Evolutionary conservation across 2,113 vertebrate genomes (phyloP), one percentile per base, ranked within the genome.

Genomic region (Chaetura pelagica): DNA sequence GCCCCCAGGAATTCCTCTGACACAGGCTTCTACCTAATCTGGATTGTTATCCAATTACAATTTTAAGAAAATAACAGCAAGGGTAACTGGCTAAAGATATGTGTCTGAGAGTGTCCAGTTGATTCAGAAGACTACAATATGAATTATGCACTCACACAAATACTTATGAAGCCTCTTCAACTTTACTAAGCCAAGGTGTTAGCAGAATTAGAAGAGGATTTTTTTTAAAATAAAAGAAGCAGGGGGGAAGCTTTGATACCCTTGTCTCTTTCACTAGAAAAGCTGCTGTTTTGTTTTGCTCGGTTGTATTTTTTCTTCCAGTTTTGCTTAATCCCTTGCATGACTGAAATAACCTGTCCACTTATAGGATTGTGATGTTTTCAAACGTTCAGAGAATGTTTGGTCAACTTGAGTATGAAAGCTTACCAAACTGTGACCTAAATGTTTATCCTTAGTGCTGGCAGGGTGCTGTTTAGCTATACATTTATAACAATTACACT

Each of bases 81-180:
- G 78, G 71, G 58, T 94, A 94, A 79, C 73, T 93, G 69, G 52
- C 89, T 96, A 72, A 97, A 94, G 92, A 82, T 79, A 91, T 87
- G 32, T 38, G 77, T 94, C 57, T 42, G 64, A 23, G 30, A 16
- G 59, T 6, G 15, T 35, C 64, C 55, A 19, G 8, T 35, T 11
- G 24, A 11, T 42, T 46, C 1, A 2, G 46, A 48, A 48, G 46
- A 19, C 1, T 10, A 1, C 22, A 24, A 6, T 12, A 0, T 1
- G 15, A 69, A 42, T 77, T n/a, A 4, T 24, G 4, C 15, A 0
- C 72, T 90, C 2, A 2, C 16, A 64, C 14, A 22, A 44, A 34
- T 7, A 7, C 14, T 87, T 44, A 4, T 44, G 58, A 32, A 78
- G 54, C 35, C 32, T 84, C 64, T 86, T 91, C 63, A 48, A 64